Evolutionary conservation across 1,140 invertebrate species (phyloP).

Genomic region (Planococcus citri): DNA sequence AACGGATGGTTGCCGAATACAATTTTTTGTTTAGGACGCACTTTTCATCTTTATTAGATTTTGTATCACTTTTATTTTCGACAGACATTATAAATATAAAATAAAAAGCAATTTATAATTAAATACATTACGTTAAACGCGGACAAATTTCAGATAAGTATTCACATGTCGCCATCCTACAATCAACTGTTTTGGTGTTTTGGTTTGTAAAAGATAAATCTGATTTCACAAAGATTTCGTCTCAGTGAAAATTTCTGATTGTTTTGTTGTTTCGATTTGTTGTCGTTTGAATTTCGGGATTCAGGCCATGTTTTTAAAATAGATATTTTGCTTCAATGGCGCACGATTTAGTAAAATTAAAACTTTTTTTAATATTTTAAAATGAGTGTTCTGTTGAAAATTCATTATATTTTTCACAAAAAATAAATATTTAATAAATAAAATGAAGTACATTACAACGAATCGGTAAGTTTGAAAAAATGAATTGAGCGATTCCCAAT

Average conservation of each 20-base stretch:
- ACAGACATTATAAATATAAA: background rate
- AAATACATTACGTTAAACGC: slow-evolving; percentile 10
- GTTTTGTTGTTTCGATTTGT: background rate
- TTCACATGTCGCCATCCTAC: slow-evolving; percentile 1
- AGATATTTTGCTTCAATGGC: too few species aligned
- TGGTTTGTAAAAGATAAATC: background rate
- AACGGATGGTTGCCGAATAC: slow-evolving; percentile 16
- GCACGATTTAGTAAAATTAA: too few species aligned
- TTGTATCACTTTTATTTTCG: slow-evolving; percentile 23
- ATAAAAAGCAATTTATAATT: background rate
- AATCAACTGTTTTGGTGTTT: slow-evolving; percentile 7
- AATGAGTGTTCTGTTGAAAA: too few species aligned
- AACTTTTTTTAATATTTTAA: too few species aligned
- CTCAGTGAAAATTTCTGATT: background rate
- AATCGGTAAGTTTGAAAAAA: too few species aligned
- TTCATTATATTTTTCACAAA: too few species aligned
- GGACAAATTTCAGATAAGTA: background rate
- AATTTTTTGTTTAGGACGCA: background rate
- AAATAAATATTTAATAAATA: too few species aligned
- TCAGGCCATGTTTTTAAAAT: too few species aligned
- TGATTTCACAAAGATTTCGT: background rate
- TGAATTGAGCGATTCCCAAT: too few species aligned
- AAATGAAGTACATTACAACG: too few species aligned
- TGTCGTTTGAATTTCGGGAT: too few species aligned
- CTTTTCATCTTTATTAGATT: slow-evolving; percentile 15